These are phyloP conservation scores for Phyto melanocephala DNA, from an alignment of 2,888 invertebrate genomes.

Conservation along the genomic window DNA sequence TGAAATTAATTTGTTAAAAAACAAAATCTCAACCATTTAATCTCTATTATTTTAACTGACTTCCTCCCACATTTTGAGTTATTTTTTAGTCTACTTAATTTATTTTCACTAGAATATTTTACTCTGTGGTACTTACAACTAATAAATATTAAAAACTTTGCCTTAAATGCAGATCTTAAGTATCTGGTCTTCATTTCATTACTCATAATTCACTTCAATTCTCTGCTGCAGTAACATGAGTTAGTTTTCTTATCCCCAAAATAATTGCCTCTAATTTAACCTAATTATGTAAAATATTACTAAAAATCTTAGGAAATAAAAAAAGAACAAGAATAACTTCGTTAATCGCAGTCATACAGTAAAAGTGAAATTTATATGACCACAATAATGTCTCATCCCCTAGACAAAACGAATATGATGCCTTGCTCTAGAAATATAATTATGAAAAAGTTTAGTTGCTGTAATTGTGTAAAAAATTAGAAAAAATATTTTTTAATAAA, in stretches of 20 bases:
- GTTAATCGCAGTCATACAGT: background rate
- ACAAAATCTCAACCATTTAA: too few species aligned
- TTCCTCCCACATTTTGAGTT: background rate
- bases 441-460: slow-evolving; percentile 57
- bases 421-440: background rate
- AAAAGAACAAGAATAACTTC: background rate
- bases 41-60: background rate
- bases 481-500: slow-evolving; percentile 19
- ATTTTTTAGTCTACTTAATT: background rate
- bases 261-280: slow-evolving; percentile 54
- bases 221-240: background rate
- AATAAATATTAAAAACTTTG: background rate
- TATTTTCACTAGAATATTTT: too few species aligned
- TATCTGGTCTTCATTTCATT: background rate
- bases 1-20: too few species aligned
- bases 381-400: slow-evolving; percentile 8
- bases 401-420: background rate
- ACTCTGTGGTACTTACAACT: too few species aligned
- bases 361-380: slow-evolving; percentile 35
- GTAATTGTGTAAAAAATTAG: slow-evolving; percentile 61
- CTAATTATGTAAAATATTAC: slow-evolving; percentile 48
- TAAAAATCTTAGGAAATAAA: slow-evolving; percentile 17
- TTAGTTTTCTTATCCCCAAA: background rate
- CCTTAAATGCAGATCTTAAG: background rate
- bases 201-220: background rate